Conservation (phyloP, 1,140 invertebrate genomes). For the Zophobas atratus region DNA sequence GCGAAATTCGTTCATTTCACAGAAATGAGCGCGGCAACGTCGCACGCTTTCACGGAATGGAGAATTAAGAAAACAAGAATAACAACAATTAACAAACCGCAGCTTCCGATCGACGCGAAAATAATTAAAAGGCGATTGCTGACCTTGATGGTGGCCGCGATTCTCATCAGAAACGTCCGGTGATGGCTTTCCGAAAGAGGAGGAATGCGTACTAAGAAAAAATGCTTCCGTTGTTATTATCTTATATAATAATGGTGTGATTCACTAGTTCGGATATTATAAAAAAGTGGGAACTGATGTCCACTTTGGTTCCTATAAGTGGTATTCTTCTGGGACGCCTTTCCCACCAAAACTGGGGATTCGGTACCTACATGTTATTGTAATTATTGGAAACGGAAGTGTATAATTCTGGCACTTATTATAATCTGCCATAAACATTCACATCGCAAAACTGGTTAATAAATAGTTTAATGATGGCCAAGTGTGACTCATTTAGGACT, state of each 20-base stretch:
- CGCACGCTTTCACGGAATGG: background rate
- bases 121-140: background rate
- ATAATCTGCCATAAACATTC: conserved; percentile 37
- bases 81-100: conserved; percentile 4
- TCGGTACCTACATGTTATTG: conserved; percentile 7
- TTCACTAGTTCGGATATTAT: conserved; percentile 21
- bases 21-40: background rate
- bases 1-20: conserved; percentile 26
- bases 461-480: conserved; percentile 35
- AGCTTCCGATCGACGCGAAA: background rate
- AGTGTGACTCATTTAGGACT: conserved; percentile 37
- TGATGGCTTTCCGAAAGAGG: background rate
- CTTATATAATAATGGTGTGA: conserved; percentile 2
- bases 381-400: conserved; percentile 29
- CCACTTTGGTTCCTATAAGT: conserved; percentile 7
- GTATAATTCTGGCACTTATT: conserved; percentile 27
- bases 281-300: conserved; percentile 24
- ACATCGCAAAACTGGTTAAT: conserved; percentile 35
- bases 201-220: background rate
- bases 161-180: conserved; percentile 7
- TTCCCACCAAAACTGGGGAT: conserved; percentile 3
- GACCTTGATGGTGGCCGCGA: background rate
- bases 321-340: background rate
- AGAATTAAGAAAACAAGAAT: background rate
- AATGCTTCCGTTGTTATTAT: conserved; percentile 9